Base-by-base conservation (phyloP, 37 sponge, comb jelly and placozoan genomes). In the Bolinopsis microptera region DNA sequence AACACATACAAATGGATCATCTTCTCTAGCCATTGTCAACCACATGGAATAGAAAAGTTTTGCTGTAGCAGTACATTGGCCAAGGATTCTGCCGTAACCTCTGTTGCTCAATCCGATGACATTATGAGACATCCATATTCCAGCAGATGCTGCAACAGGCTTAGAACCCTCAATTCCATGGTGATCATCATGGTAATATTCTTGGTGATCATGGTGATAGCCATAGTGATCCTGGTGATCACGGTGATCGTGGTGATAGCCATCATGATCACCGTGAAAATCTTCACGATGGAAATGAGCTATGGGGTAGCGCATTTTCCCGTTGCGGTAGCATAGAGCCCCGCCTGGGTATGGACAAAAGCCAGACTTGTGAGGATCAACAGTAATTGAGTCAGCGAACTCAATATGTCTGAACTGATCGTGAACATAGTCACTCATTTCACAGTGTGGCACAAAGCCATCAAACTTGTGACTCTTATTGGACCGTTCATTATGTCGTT, bases 301-400 rank as follows among this genome's bases (percentile, higher is more conserved):
- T 22, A 70, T 8, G 26, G 74, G 16, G 2, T 24, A 26, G 24
- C 74, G 25, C 74, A 70, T 70, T 26, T 70, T 70, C 1, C 74
- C 26, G 26, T 70, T 70, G 28, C 74, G 25, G 69, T 92, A 92
- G 69, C 92, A 92, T 1, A 92, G 68, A 69, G 92, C 92, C 25
- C 92, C 92, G 1, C 39, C 92, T 69, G 92, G 92, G 18, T 92
- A 92, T 24, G 92, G 92, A 38, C 41, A 61, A 25, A 68, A 92
- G 18, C 92, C 92, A 92, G 92, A 40, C 27, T 92, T 92, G 68
- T 92, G 92, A 5, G 92, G 92, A 24, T 92, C 92, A 2, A 92
- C 30, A 2, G 92, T 92, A 9, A 92, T 67, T 28, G 92, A 27
- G 68, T 92, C 92, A 24, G 92, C 67, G 25, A 92, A 61, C n/a